Base-by-base conservation (phyloP, 2,113 vertebrate species). In the Dromaius novaehollandiae region DNA sequence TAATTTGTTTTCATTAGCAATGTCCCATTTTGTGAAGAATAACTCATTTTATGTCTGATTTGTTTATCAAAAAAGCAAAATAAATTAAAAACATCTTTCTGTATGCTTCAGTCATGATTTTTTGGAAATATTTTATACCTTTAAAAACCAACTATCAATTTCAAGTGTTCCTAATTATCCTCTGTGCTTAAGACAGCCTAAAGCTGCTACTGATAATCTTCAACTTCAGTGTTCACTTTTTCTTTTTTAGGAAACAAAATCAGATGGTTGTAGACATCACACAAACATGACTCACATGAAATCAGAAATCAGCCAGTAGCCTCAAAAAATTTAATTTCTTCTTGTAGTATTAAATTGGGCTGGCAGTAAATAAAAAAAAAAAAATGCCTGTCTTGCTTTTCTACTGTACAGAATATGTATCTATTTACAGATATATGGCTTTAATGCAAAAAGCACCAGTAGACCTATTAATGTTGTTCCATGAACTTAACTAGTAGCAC, bases 211-310 rank as follows among this genome's bases (percentile, higher is more conserved):
- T 64, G 58, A 61, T 46, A 87, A 20, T 30, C 88, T 71, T 91
- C 79, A 93, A 90, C 73, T 93, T 77, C 81, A 40, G 4, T 58
- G 34, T 53, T 89, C 53, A 48, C 40, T 69, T 82, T 80, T 88
- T 82, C 86, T 78, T 92, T 24, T 83, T 60, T 64, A 79, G 42
- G 55, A 86, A 93, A 66, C 86, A 90, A 91, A 94, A 93, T 86
- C 32, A 82, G 77, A 76, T 91, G 53, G 78, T 53, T 94, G 76
- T 26, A 80, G 81, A 92, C 53, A 93, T 87, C 66, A 73, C 32
- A 89, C 36, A 90, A 56, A 82, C 12, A 44, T 50, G 78, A 95
- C 42, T 78, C 64, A 77, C 18, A 63, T 12, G 38, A 42, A 94
- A 89, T 78, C 58, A 38, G n/a, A 60, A 79, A 81, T 36, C 3